Evolutionary conservation across 2,888 invertebrate genomes (phyloP).

Genomic region (Petrophora chlorosata): DNA sequence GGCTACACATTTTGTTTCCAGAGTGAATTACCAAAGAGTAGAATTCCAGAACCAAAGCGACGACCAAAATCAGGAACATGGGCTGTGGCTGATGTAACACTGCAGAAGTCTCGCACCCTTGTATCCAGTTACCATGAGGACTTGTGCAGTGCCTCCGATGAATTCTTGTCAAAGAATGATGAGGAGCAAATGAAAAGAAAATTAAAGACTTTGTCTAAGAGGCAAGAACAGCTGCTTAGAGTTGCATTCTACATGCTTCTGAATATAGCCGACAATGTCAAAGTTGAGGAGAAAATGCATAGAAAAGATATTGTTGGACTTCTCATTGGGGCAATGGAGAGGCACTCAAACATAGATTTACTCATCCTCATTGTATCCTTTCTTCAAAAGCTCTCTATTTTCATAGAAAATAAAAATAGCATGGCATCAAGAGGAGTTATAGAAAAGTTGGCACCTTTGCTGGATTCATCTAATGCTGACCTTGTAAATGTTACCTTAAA

Average conservation of each 20-base stretch:
- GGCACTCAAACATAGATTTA: constrained; percentile 93
- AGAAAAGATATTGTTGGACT: constrained; percentile 95
- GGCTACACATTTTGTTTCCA: constrained; percentile 44
- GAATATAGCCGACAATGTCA: constrained; percentile 97
- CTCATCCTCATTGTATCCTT: constrained; percentile 96
- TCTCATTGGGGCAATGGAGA: constrained; percentile 93
- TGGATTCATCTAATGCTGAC: constrained; percentile 87
- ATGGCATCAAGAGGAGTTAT: constrained; percentile 93
- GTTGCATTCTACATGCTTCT: constrained; percentile 96
- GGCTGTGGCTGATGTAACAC: constrained; percentile 80
- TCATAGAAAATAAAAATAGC: constrained; percentile 96
- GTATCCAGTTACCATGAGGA: constrained; percentile 89
- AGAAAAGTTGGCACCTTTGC: constrained; percentile 91
- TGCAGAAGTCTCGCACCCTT: constrained; percentile 84
- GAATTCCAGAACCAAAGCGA: constrained; percentile 89
- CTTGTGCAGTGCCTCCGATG: constrained; percentile 79
- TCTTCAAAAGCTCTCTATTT: constrained; percentile 96
- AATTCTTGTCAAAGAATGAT: constrained; percentile 83
- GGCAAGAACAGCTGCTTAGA: constrained; percentile 96
- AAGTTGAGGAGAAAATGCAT: constrained; percentile 98
- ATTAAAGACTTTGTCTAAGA: constrained; percentile 91
- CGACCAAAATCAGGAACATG: constrained; percentile 91
- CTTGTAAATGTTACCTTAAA: constrained; percentile 93
- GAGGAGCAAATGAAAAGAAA: constrained; percentile 91
- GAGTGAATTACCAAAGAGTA: constrained; percentile 86